phyloP scores from a whole-genome alignment of 2,113 vertebrate species.

The Synodontis membranacea region DNA sequence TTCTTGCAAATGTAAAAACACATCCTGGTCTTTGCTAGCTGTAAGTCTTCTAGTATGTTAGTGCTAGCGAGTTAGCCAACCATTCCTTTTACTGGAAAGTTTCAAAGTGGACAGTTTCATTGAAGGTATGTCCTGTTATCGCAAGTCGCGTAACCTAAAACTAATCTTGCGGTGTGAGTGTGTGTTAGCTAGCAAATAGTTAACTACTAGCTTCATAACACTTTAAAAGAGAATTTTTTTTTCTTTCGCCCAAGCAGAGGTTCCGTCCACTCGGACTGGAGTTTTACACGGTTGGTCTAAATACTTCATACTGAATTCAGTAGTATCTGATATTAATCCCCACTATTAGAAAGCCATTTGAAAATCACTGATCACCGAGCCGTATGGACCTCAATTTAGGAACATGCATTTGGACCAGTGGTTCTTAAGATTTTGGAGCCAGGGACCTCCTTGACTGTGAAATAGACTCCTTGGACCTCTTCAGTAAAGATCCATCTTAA shows the following conservation, averaged over 20 bases:
- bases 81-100: background rate
- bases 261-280: background rate
- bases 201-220: background rate
- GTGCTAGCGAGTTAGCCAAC: background rate
- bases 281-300: background rate
- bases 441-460: no score
- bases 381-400: no score
- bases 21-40: background rate
- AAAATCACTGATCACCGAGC: no score
- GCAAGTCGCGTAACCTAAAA: background rate
- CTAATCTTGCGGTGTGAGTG: background rate
- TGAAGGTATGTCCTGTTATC: background rate
- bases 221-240: background rate
- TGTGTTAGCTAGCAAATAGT: background rate
- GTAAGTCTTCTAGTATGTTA: background rate
- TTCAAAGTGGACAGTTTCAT: background rate
- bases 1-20: no score
- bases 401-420: no score
- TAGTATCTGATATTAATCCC: background rate
- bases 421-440: no score
- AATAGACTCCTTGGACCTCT: no score
- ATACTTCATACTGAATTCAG: background rate
- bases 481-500: no score
- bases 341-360: background rate
- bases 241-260: background rate